Base-by-base conservation (phyloP, 2,113 vertebrate genomes). In the Callipepla squamata region DNA sequence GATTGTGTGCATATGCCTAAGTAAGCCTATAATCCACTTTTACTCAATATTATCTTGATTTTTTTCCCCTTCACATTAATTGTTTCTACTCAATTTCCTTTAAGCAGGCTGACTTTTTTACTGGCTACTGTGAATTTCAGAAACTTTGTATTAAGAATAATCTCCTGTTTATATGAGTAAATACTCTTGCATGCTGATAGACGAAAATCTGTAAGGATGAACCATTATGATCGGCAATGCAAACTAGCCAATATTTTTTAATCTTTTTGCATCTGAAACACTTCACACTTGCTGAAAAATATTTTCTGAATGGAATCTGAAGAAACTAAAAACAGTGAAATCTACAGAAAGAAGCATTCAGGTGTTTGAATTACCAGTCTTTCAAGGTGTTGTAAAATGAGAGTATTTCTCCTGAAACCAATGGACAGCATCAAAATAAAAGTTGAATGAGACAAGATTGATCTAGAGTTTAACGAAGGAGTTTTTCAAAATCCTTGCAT, bases 11-110 rank as follows among this genome's bases (percentile, higher is more conserved):
- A 6, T 85, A 34, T 18, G 61, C 40, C 8, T 76, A 85, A 91
- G 50, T n/a, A 85, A 34, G 18, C 55, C 53, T 87, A 36, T 84
- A 96, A 95, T 80, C 96, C 89, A 94, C 28, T 92, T 69, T 86
- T 62, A 20, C 66, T 92, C 85, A 61, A 73, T 44, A 79, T 7
- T 79, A 69, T 82, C 25, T 87, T 57, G 57, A 10, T 15, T 13
- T 40, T 78, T 57, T 65, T 51, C 15, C 4, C 2, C 5, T 79
- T 66, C 22, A 59, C 9, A 42, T 55, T 81, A 13, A 40, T 5
- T 72, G 77, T 13, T 83, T 30, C 14, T 89, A 44, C 28, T 23
- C 65, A 58, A 61, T 4, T 44, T 82, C 26, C 38, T 80, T 73
- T 73, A 76, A 84, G 22, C 8, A 80, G 21, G 10, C 6, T 75